Evolutionary conservation across 2,888 invertebrate species (phyloP).

Genomic region (Acanthopleura granulata): DNA sequence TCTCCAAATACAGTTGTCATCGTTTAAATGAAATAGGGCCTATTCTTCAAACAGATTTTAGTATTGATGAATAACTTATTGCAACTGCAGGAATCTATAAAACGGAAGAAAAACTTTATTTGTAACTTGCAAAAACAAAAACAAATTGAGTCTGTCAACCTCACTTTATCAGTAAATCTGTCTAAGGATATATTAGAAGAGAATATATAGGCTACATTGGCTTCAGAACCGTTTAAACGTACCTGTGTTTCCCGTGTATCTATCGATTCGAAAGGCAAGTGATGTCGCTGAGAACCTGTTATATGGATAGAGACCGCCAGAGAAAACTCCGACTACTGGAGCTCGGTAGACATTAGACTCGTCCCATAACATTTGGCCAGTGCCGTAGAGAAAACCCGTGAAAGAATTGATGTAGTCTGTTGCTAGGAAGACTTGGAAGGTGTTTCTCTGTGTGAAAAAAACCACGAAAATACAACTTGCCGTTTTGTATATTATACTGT

Average conservation of each 20-base stretch:
- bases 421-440: constrained; percentile 2
- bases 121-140: no score
- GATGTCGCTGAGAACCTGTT: background rate
- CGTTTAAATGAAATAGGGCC: no score
- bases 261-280: background rate
- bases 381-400: background rate
- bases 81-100: no score
- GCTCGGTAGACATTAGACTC: background rate
- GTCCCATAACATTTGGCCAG: background rate
- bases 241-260: background rate
- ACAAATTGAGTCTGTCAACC: no score
- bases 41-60: no score
- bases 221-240: background rate
- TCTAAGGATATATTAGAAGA: no score
- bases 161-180: no score
- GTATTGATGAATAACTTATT: no score
- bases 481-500: no score
- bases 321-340: background rate
- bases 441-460: constrained; percentile 4
- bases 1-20: no score
- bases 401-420: constrained; percentile 14
- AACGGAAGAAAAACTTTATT: no score
- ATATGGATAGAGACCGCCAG: background rate
- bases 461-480: background rate
- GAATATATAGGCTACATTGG: no score